Evolutionary conservation across 2,797 vertebrate genomes (phyloP).

Genomic region (Siniperca obscura): DNA sequence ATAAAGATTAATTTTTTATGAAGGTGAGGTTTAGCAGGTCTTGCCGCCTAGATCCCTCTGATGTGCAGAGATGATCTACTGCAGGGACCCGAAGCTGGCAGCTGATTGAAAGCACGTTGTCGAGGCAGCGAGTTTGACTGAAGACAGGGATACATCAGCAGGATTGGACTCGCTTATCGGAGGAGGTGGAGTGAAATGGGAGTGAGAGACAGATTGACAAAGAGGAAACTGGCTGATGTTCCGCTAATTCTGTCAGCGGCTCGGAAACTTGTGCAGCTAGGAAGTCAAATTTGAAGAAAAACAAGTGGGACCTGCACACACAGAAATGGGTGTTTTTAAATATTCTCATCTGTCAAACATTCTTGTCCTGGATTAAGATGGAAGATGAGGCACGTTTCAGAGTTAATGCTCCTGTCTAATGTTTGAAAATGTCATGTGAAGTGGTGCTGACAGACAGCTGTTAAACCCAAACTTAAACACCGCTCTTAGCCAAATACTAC

Average conservation of each 20-base stretch:
- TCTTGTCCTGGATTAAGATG: slow-evolving; percentile 36
- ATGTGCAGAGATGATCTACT: slow-evolving; percentile 67
- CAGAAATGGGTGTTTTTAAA: neutral
- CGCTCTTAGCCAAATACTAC: slow-evolving; percentile 39
- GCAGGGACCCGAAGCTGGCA: slow-evolving; percentile 42
- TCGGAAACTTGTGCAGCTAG: slow-evolving; percentile 1
- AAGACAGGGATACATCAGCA: slow-evolving; percentile 66
- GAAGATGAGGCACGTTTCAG: slow-evolving; percentile 19
- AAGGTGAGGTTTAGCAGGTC: slow-evolving; percentile 50
- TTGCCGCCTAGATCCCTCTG: slow-evolving; percentile 37
- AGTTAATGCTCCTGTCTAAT: slow-evolving; percentile 15
- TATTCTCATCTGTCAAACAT: neutral
- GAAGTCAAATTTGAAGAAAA: slow-evolving; percentile 20
- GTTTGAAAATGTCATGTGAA: slow-evolving; percentile 39
- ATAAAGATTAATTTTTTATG: slow-evolving; percentile 66
- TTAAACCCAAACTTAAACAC: slow-evolving; percentile 41
- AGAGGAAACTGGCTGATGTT: slow-evolving; percentile 38
- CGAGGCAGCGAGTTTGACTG: slow-evolving; percentile 47
- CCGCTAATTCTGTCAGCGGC: slow-evolving; percentile 50
- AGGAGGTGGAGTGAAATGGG: slow-evolving; percentile 46
- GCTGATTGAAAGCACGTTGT: slow-evolving; percentile 64
- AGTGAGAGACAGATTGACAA: slow-evolving; percentile 46
- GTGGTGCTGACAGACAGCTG: slow-evolving; percentile 53
- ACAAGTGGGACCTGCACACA: slow-evolving; percentile 4
- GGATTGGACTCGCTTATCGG: slow-evolving; percentile 67